Percentiles rank a stretch among this genome's conserved stretches.
These are phyloP conservation scores for Brenthis ino DNA, from an alignment of 2,888 invertebrate species.

Conservation along the genomic window DNA sequence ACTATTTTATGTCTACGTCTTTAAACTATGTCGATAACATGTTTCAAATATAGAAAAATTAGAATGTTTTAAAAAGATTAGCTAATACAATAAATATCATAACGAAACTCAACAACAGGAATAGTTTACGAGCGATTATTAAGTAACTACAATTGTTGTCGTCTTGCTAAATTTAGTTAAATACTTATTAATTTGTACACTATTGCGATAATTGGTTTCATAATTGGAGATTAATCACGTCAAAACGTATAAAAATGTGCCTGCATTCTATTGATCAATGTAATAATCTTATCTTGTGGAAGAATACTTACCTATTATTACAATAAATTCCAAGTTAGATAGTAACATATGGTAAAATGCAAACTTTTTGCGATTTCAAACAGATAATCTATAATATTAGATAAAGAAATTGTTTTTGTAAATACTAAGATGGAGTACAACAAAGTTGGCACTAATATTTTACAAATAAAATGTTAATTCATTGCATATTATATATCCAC, in stretches of 20 bases:
- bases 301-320: conserved; percentile 14
- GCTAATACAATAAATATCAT: background rate
- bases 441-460: background rate
- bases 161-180: conserved; percentile 25
- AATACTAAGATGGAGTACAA: background rate
- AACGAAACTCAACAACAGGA: conserved; percentile 1
- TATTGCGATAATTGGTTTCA: conserved; percentile 34
- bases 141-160: conserved; percentile 23
- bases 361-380: background rate
- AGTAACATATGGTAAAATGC: background rate
- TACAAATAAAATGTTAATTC: too few species aligned
- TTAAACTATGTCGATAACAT: too few species aligned
- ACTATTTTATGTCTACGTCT: too few species aligned
- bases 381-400: background rate
- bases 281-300: conserved; percentile 21
- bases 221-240: conserved; percentile 26
- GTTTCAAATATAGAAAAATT: too few species aligned
- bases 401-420: background rate
- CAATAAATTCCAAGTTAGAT: background rate
- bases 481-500: too few species aligned
- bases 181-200: conserved; percentile 33
- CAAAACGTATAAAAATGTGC: conserved; percentile 21
- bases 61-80: too few species aligned
- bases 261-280: conserved; percentile 20
- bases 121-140: conserved; percentile 15